These are phyloP conservation scores for Mesorhabditis spiculigera DNA, from an alignment of 2,888 invertebrate species.

Conservation along the genomic window DNA sequence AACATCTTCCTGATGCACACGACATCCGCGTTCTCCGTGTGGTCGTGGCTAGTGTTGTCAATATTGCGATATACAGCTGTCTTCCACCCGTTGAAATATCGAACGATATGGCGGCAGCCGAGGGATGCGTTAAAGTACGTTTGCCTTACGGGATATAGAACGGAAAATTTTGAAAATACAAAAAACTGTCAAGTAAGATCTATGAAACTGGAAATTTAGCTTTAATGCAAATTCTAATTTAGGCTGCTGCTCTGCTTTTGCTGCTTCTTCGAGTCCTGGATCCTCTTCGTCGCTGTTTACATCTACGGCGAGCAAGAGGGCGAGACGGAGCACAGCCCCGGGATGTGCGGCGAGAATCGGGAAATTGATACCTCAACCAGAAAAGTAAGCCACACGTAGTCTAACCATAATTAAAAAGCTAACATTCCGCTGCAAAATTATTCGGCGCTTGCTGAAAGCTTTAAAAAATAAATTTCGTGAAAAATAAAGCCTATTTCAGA, in stretches of 20 bases:
- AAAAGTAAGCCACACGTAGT: conserved; percentile 12
- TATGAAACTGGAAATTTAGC: background rate
- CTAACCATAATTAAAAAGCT: too few species aligned
- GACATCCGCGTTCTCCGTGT: conserved; percentile 54
- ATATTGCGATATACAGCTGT: conserved; percentile 50
- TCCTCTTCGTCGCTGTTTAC: conserved; percentile 43
- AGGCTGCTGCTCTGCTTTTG: conserved; percentile 33
- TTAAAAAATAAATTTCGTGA: background rate
- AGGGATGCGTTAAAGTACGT: conserved; percentile 43
- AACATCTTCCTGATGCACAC: conserved; percentile 51
- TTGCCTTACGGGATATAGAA: background rate
- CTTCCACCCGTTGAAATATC: conserved; percentile 51
- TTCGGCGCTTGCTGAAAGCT: too few species aligned
- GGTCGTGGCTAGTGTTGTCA: conserved; percentile 53
- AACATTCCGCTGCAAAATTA: too few species aligned
- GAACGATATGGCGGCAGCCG: conserved; percentile 54
- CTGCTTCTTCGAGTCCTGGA: conserved; percentile 41
- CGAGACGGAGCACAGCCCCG: background rate
- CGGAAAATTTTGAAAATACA: background rate
- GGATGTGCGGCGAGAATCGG: conserved; percentile 18
- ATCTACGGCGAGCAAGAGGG: conserved; percentile 16
- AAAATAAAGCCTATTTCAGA: conserved; percentile 22
- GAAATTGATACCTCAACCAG: conserved; percentile 14
- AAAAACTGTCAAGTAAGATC: background rate
- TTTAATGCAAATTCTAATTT: conserved; percentile 8